Evolutionary conservation across 2,113 vertebrate species (phyloP).

Genomic region (Pandion haliaetus): DNA sequence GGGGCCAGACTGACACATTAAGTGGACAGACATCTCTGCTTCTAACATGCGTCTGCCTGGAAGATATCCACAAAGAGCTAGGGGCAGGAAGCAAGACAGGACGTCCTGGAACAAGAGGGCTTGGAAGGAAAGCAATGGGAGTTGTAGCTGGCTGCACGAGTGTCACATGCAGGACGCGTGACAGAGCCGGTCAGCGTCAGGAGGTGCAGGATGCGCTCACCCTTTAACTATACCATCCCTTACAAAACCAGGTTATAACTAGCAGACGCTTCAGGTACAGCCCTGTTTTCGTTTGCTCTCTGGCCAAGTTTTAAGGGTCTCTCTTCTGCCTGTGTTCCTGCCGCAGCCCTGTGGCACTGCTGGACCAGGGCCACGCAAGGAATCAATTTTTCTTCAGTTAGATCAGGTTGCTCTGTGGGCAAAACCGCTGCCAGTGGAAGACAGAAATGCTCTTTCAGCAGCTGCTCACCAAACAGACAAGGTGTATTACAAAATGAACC

Average conservation of each 20-base stretch:
- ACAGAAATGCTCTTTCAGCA: not conserved
- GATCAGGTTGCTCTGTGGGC: not conserved
- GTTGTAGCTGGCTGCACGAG: rapidly evolving
- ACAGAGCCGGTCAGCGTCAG: not conserved
- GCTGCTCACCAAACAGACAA: not conserved
- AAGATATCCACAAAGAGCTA: not conserved
- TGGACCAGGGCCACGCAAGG: not conserved
- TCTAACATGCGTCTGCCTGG: not conserved
- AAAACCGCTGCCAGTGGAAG: not conserved
- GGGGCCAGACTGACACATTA: not conserved
- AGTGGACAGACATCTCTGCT: not conserved
- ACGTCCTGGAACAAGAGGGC: not conserved
- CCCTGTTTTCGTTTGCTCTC: not conserved
- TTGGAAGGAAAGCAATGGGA: not conserved
- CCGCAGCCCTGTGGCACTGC: not conserved
- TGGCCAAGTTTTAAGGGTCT: not conserved
- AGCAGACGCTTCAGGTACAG: not conserved
- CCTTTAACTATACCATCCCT: not conserved
- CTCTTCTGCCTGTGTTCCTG: not conserved
- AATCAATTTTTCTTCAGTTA: not conserved
- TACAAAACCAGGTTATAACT: not conserved
- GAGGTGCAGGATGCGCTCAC: not conserved
- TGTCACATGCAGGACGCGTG: rapidly evolving
- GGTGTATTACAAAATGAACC: not conserved
- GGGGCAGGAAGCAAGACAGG: not conserved